A percentile compares a stretch with the other conserved stretches of the same genome.
These are phyloP conservation scores for Aphodius sticticus DNA, from an alignment of 2,888 invertebrate genomes.

Conservation along the genomic window DNA sequence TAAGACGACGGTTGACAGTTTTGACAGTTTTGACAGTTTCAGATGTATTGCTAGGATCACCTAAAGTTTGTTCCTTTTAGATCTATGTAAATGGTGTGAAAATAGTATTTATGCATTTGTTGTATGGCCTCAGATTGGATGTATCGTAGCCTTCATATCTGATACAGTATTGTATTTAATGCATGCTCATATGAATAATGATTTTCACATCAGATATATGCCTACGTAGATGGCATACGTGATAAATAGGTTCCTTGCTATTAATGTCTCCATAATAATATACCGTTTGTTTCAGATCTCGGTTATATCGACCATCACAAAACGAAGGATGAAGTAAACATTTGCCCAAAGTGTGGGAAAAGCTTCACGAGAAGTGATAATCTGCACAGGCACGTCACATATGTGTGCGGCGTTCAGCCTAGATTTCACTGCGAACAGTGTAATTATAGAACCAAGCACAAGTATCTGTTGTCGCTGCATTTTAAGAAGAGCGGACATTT, in stretches of 20 bases:
- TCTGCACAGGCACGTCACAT: conserved; percentile 35
- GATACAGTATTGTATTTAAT: no score
- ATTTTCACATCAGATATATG: no score
- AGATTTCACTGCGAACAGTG: conserved; percentile 55
- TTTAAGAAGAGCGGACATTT: conserved; percentile 24
- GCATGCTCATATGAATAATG: no score
- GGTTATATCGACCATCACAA: conserved; percentile 27
- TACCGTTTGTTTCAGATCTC: conserved; percentile 31
- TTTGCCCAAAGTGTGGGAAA: conserved; percentile 36
- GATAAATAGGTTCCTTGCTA: neutral
- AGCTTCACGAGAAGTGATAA: conserved; percentile 39
- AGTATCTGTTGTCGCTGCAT: conserved; percentile 35
- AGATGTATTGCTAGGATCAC: no score
- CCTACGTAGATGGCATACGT: neutral
- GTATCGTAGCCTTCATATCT: no score
- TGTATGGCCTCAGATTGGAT: no score
- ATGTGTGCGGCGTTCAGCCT: conserved; percentile 48
- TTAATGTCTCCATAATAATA: neutral
- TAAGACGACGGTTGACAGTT: no score
- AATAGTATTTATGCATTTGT: no score
- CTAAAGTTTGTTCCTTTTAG: no score
- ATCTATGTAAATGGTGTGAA: no score
- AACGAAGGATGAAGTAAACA: conserved; percentile 26
- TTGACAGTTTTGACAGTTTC: no score
- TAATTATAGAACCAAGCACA: conserved; percentile 76